phyloP scores from a whole-genome alignment of 1,140 invertebrate species.

The Hycleus cichorii region DNA sequence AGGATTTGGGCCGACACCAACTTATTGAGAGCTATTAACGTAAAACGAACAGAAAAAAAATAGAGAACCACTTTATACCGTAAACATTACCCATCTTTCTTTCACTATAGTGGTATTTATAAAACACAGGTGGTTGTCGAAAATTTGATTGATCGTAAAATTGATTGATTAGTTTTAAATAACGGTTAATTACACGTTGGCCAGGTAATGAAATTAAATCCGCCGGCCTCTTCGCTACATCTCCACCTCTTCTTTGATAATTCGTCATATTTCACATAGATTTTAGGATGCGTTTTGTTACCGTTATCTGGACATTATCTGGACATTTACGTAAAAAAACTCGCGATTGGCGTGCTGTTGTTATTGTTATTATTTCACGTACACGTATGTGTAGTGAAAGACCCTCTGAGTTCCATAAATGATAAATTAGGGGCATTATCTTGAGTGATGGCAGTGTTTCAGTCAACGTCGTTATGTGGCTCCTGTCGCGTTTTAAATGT shows the following conservation, averaged over 20 bases:
- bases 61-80: too few relatives aligned
- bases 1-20: background rate
- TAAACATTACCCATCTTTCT: too few relatives aligned
- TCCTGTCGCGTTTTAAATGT: conserved; percentile 31
- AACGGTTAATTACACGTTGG: conserved; percentile 4
- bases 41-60: too few relatives aligned
- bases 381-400: conserved; percentile 22
- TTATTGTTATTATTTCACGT: background rate
- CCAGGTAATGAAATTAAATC: conserved; percentile 15
- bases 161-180: conserved; percentile 18
- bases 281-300: background rate
- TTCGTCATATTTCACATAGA: background rate
- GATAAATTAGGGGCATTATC: conserved; percentile 30
- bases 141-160: conserved; percentile 20
- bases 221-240: background rate
- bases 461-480: conserved; percentile 30
- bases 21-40: too few relatives aligned
- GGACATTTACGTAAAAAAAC: background rate
- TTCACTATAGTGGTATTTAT: conserved; percentile 10
- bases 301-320: conserved; percentile 5
- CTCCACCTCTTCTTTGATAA: background rate
- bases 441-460: conserved; percentile 31
- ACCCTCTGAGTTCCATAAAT: conserved; percentile 24
- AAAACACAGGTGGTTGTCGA: conserved; percentile 15
- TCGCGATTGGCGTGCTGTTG: background rate